A percentile compares a stretch with the other conserved stretches of the same genome.
Evolutionary conservation across 2,113 vertebrate species (phyloP).

Genomic region (Erpornis zantholeuca): DNA sequence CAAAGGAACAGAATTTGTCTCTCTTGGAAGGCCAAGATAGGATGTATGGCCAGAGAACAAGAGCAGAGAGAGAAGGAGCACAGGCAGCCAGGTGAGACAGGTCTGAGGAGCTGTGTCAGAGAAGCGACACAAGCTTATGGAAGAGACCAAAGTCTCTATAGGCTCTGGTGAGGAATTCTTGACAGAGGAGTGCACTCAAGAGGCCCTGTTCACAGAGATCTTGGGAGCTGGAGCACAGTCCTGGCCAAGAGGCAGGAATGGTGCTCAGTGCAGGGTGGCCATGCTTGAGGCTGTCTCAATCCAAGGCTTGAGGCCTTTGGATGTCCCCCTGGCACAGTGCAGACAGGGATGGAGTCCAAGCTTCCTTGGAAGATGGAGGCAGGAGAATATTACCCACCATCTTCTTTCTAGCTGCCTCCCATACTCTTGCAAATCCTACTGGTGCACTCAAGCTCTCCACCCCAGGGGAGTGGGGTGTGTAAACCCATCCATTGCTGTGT

Average conservation of each 20-base stretch:
- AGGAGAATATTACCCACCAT: neutral
- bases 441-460: no score
- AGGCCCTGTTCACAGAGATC: neutral
- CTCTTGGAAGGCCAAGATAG: rapidly evolving
- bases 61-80: neutral
- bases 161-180: rapidly evolving
- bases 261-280: rapidly evolving
- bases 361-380: neutral
- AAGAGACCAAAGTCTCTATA: neutral
- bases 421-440: rapidly evolving
- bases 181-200: neutral
- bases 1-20: neutral
- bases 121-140: neutral
- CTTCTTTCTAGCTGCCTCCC: neutral
- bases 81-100: neutral
- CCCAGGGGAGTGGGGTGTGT: rapidly evolving
- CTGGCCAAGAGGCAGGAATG: no score
- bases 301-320: neutral
- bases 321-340: rapidly evolving
- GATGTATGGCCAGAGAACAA: no score
- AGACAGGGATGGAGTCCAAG: neutral
- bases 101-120: no score
- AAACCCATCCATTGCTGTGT: rapidly evolving
- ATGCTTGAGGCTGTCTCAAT: neutral
- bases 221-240: rapidly evolving